Evolutionary conservation across 2,797 vertebrate genomes (phyloP).

Genomic region (Austrolebias charrua): DNA sequence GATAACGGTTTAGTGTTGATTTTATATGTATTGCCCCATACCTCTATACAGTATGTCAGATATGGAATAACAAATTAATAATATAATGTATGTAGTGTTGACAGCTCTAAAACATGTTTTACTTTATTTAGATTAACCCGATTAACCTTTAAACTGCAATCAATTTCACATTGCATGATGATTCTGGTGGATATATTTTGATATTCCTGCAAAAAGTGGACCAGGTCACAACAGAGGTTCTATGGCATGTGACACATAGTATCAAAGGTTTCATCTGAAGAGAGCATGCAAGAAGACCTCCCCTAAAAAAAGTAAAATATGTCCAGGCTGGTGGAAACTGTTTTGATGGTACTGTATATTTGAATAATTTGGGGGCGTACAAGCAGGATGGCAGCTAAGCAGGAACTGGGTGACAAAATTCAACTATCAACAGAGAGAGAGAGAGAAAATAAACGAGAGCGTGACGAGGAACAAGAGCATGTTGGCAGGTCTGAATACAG

Average conservation of each 20-base stretch:
- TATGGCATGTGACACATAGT: background rate
- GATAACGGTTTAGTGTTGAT: too few species aligned
- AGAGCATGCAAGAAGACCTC: background rate
- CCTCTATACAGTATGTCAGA: too few species aligned
- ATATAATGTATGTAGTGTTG: too few species aligned
- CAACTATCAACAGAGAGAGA: background rate
- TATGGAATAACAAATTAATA: too few species aligned
- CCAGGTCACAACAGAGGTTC: too few species aligned
- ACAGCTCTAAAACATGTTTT: too few species aligned
- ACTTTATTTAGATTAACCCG: too few species aligned
- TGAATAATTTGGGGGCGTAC: background rate
- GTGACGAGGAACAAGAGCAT: conserved; percentile 4
- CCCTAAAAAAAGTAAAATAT: background rate
- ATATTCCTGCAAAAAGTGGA: too few species aligned
- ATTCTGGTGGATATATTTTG: too few species aligned
- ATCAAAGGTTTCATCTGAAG: background rate
- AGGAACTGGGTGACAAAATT: background rate
- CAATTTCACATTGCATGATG: too few species aligned
- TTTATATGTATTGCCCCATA: too few species aligned
- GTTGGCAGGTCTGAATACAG: conserved; percentile 14
- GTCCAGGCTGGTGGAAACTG: background rate
- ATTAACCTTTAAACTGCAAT: too few species aligned
- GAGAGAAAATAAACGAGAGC: background rate
- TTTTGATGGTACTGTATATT: conserved; percentile 1
- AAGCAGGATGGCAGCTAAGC: background rate